phyloP scores from a whole-genome alignment of 2,113 vertebrate species.

The Argyrosomus japonicus region DNA sequence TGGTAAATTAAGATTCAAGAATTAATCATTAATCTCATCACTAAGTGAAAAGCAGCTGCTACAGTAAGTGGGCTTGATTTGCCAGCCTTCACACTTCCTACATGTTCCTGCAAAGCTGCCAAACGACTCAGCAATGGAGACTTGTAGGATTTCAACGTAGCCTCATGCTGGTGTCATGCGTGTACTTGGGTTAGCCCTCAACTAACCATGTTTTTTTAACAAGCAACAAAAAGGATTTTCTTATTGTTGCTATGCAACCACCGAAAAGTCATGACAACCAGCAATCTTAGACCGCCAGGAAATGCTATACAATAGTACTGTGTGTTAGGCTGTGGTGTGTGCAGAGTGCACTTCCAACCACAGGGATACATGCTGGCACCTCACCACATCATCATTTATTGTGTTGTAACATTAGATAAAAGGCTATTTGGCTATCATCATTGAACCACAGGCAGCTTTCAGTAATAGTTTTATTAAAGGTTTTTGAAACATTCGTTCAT shows the following conservation, averaged over 20 bases:
- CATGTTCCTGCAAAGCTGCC: constrained; percentile 34
- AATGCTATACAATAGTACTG: not conserved
- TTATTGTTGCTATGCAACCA: constrained; percentile 50
- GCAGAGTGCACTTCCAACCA: constrained; percentile 10
- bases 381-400: not conserved
- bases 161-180: not conserved
- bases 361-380: not conserved
- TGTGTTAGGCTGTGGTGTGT: constrained; percentile 4
- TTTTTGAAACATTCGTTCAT: not conserved
- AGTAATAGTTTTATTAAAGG: not conserved
- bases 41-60: constrained; percentile 60
- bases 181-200: not conserved
- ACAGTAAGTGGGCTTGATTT: constrained; percentile 40
- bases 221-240: constrained; percentile 21
- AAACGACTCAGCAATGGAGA: constrained; percentile 36
- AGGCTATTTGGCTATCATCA: too few species aligned
- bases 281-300: not conserved
- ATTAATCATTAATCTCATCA: constrained; percentile 50
- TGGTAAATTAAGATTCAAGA: constrained; percentile 48
- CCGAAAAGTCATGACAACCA: constrained; percentile 21
- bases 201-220: not conserved
- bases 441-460: too few species aligned
- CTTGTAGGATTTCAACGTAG: constrained; percentile 13
- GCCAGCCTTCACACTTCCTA: constrained; percentile 34
- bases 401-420: not conserved